Percentiles rank a stretch among this genome's conserved stretches.
These are phyloP conservation scores for Onychostruthus taczanowskii DNA, from an alignment of 2,113 vertebrate species.

Conservation along the genomic window DNA sequence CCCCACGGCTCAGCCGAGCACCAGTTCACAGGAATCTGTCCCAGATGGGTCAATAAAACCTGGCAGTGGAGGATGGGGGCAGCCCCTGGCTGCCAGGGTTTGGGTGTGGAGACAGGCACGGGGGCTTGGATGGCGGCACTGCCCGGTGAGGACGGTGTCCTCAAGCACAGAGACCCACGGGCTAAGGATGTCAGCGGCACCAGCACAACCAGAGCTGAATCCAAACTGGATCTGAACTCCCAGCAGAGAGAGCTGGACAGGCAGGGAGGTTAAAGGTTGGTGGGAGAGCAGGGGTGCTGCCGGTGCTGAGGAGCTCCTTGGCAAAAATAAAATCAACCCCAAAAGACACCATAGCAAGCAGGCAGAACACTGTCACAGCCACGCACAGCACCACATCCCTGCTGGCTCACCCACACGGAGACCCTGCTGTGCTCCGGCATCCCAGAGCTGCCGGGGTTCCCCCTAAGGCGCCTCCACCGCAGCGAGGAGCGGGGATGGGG, in stretches of 20 bases:
- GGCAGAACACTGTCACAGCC: background rate
- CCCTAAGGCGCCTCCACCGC: background rate
- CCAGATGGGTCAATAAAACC: background rate
- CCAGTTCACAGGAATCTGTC: background rate
- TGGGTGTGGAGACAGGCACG: accelerated
- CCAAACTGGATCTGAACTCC: accelerated
- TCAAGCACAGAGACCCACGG: background rate
- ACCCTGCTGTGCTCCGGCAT: accelerated
- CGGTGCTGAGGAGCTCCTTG: accelerated
- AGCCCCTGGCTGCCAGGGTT: accelerated
- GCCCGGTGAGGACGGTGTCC: accelerated
- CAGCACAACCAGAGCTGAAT: background rate
- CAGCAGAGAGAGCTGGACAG: background rate
- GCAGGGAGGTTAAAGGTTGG: accelerated
- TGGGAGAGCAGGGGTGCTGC: background rate
- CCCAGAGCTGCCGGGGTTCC: background rate
- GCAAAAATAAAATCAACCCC: background rate
- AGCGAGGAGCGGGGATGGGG: background rate
- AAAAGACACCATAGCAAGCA: background rate
- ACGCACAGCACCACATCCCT: accelerated
- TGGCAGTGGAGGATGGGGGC: background rate
- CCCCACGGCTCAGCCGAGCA: background rate
- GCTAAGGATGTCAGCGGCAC: accelerated
- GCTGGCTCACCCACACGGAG: accelerated
- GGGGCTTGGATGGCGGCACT: accelerated